Evolutionary conservation across 2,113 vertebrate species (phyloP).

Genomic region (Dasyurus viverrinus): DNA sequence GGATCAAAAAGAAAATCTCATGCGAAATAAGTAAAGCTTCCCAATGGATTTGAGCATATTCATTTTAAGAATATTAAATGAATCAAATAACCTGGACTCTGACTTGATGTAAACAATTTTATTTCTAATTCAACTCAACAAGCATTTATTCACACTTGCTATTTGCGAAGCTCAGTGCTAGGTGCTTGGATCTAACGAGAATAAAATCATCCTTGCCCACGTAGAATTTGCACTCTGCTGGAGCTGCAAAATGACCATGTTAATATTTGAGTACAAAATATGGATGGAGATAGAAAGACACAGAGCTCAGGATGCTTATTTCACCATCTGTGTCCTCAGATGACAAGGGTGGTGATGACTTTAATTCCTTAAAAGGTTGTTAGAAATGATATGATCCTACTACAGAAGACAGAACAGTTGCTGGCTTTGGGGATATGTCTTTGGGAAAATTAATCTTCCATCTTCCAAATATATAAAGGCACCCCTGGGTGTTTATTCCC

Average conservation of each 20-base stretch:
- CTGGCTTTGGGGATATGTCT: slow-evolving; percentile 9
- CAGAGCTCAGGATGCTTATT: not conserved
- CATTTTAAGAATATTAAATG: not conserved
- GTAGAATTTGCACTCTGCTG: not conserved
- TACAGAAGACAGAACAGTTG: not conserved
- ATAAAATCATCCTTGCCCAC: not conserved
- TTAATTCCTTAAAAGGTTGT: not conserved
- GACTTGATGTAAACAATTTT: not conserved
- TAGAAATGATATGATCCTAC: not conserved
- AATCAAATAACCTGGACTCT: not conserved
- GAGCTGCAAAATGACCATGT: not conserved
- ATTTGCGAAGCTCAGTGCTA: not conserved
- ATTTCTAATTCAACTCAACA: not conserved
- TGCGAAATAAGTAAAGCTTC: not conserved
- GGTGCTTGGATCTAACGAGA: not conserved
- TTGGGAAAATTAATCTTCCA: not conserved
- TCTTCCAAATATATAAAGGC: slow-evolving; percentile 10
- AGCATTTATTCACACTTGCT: not conserved
- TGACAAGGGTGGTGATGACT: slow-evolving; percentile 15
- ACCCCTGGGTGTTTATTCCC: slow-evolving; percentile 17
- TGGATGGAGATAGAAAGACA: not conserved
- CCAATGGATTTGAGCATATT: not conserved
- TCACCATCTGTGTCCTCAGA: slow-evolving; percentile 15
- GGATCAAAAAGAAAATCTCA: not conserved
- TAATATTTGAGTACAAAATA: not conserved